phyloP scores from a whole-genome alignment of 2,113 vertebrate species.

The Pogona vitticeps region DNA sequence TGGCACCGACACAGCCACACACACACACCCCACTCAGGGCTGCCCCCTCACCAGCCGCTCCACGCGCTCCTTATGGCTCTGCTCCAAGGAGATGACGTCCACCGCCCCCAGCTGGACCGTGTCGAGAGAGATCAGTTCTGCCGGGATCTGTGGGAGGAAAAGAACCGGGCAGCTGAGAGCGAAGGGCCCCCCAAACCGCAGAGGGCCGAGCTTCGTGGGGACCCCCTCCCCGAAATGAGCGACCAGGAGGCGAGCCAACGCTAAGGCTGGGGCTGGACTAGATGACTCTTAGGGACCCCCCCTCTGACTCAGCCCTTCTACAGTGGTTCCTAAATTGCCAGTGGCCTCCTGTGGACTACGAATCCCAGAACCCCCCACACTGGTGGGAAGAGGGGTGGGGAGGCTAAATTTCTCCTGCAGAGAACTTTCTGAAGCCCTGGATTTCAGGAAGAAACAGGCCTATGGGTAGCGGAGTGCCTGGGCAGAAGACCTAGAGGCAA shows the following conservation, averaged over 20 bases:
- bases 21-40: constrained; percentile 60
- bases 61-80: constrained; percentile 78
- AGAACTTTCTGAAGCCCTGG: no score
- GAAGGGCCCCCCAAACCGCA: no score
- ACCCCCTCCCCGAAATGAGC: no score
- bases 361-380: no score
- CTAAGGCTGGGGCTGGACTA: not conserved
- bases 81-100: constrained; percentile 77
- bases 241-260: not conserved
- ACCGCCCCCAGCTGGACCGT: constrained; percentile 81
- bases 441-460: not conserved
- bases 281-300: not conserved
- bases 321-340: not conserved
- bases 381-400: no score
- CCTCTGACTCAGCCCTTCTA: no score
- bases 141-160: constrained; percentile 74
- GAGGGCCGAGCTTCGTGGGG: no score
- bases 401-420: no score
- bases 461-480: not conserved
- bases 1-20: not conserved
- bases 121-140: constrained; percentile 87
- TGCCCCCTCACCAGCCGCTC: constrained; percentile 78
- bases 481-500: not conserved
- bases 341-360: no score
- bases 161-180: not conserved